Evolutionary conservation across 2,113 vertebrate genomes (phyloP).

Genomic region (Fulmarus glacialis): DNA sequence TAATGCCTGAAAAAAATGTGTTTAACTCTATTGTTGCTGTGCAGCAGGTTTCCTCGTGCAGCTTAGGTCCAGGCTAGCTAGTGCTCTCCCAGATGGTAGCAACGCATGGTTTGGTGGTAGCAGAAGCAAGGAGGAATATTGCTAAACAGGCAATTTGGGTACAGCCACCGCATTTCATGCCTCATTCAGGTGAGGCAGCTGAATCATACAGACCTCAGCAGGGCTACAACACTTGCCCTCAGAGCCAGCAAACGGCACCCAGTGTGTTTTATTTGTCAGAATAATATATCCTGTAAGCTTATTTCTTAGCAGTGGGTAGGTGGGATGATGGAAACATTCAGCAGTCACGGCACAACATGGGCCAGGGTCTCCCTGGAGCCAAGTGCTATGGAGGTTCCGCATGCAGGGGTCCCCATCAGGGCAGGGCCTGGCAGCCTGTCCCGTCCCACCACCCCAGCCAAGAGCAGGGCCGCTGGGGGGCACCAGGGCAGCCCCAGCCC

Average conservation of each 20-base stretch:
- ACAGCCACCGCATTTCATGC: neutral
- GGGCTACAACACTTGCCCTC: neutral
- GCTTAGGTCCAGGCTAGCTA: neutral
- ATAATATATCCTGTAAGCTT: neutral
- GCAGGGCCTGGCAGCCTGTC: neutral
- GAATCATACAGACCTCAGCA: fast-evolving
- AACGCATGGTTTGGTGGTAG: neutral
- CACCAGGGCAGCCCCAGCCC: neutral
- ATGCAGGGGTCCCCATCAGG: neutral
- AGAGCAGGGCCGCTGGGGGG: neutral
- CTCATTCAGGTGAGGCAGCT: neutral
- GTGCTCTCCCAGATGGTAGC: neutral
- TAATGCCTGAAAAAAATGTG: neutral
- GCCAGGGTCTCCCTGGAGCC: neutral
- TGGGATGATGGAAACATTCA: neutral
- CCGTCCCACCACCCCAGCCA: neutral
- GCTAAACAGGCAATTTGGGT: neutral
- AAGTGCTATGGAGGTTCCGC: neutral
- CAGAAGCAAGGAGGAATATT: neutral
- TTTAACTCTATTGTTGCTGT: neutral
- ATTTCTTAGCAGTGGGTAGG: neutral
- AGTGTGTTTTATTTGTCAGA: neutral
- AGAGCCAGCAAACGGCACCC: fast-evolving
- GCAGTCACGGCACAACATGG: neutral
- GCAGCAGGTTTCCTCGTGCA: neutral